Conservation (phyloP, 1,140 invertebrate species). For the Drosophila bipectinata region DNA sequence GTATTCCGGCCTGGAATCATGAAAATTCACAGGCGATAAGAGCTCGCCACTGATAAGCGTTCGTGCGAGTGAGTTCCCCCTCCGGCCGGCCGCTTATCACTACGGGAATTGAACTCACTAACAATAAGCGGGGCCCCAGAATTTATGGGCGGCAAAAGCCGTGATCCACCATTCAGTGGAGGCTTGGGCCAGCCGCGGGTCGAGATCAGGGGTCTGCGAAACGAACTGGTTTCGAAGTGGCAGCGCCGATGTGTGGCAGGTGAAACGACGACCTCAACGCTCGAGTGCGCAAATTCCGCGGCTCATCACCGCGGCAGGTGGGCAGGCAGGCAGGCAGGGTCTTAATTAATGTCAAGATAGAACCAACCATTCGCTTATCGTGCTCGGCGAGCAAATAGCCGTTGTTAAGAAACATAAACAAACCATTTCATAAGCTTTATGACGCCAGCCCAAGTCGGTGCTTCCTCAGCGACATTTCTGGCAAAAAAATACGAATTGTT, state of each 20-base stretch:
- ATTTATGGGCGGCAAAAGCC: constrained; percentile 23
- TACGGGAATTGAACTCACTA: constrained; percentile 7
- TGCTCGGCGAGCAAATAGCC: constrained; percentile 48
- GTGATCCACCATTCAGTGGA: constrained; percentile 2
- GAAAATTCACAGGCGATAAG: constrained; percentile 55
- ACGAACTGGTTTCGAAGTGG: constrained; percentile 27
- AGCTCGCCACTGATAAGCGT: constrained; percentile 31
- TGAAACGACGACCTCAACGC: constrained; percentile 44
- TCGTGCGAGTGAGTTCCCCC: not conserved
- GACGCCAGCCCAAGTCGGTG: constrained; percentile 20
- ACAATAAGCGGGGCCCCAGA: constrained; percentile 12
- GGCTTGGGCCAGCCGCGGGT: constrained; percentile 8
- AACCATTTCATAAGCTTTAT: constrained; percentile 55
- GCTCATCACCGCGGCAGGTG: constrained; percentile 16
- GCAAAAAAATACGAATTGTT: not conserved
- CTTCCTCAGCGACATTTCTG: constrained; percentile 9
- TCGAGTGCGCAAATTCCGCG: constrained; percentile 44
- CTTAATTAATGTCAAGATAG: constrained; percentile 64
- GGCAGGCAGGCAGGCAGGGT: not conserved
- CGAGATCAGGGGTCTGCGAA: constrained; percentile 24
- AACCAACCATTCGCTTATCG: constrained; percentile 51
- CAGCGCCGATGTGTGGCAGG: constrained; percentile 16
- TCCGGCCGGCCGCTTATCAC: constrained; percentile 15
- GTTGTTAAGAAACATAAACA: constrained; percentile 72
- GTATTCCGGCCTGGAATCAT: constrained; percentile 1